Evolutionary conservation across 2,113 vertebrate genomes (phyloP), one percentile per base, ranked within the genome.

Genomic region (Caracal caracal): DNA sequence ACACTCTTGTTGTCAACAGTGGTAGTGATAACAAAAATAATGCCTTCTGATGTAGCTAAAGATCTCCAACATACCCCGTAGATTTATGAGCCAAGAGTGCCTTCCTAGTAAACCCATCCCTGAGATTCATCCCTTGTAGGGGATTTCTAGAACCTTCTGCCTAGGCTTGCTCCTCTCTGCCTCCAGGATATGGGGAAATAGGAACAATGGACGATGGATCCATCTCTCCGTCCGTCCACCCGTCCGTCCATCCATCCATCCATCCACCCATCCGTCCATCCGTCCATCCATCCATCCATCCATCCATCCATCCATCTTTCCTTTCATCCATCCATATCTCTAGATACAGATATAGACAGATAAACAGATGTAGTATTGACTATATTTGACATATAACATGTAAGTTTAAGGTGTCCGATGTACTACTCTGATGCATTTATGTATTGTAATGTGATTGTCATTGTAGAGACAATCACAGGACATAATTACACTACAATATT

Each of bases 121-220:
- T 56, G 79, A 82, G 73, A 47, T 82, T 37, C 22, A 24, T 51
- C 22, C 37, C 47, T 37, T 40, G 16, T 11, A 43, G 51, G 4
- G 19, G 4, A 20, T 71, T 95, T 96, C 84, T 75, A 86, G 83
- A 89, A 37, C 40, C 12, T 96, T 86, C 43, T 92, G 28, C 26
- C 22, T 83, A 63, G 13, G 37, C 61, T 93, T 53, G n/a, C 19
- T 78, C 19, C 63, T 70, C 33, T 61, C 30, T 78, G 49, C 47
- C 13, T 94, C 35, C 10, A 82, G 22, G n/a, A 51, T 49, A 30
- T 3, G 35, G 68, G 33, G 47, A 73, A 59, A 20, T 51, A 28
- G 22, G 17, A 59, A 28, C 28, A 59, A n/a, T 20, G 35, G 22
- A 51, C 47, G 40, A 47, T 59, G 2, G 20, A 22, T 59, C 6